These are phyloP conservation scores for Drosophila kuntzei DNA, from an alignment of 2,888 invertebrate species.

Conservation along the genomic window DNA sequence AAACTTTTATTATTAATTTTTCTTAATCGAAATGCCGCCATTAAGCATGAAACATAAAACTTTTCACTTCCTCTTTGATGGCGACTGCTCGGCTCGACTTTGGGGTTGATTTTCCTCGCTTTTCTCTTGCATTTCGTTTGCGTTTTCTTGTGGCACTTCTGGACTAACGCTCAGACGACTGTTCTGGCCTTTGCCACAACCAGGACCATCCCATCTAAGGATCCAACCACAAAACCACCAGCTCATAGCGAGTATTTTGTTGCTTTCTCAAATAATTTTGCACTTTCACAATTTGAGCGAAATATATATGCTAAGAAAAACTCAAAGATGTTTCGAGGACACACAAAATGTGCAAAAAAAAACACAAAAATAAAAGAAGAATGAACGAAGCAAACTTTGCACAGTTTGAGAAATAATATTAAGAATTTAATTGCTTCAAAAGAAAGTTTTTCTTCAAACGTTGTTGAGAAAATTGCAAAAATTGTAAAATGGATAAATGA, in stretches of 20 bases:
- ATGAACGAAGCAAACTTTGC: conserved; percentile 42
- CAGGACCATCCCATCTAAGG: background rate
- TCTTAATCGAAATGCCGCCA: conserved; percentile 80
- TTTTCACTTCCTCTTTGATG: conserved; percentile 51
- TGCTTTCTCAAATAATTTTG: conserved; percentile 51
- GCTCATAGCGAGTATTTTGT: conserved; percentile 7
- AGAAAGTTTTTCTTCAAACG: conserved; percentile 31
- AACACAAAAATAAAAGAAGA: too few species aligned
- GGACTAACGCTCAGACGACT: conserved; percentile 35
- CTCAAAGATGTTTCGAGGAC: conserved; percentile 23
- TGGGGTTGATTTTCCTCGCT: conserved; percentile 9
- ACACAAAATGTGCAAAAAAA: conserved; percentile 16
- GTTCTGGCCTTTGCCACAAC: conserved; percentile 9
- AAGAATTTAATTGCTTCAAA: conserved; percentile 60
- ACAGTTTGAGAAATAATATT: conserved; percentile 45
- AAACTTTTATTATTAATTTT: conserved; percentile 79
- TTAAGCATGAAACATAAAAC: conserved; percentile 71
- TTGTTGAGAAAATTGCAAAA: conserved; percentile 24
- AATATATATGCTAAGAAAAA: conserved; percentile 50
- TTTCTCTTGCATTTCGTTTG: conserved; percentile 22
- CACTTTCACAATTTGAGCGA: conserved; percentile 41
- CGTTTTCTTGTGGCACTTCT: conserved; percentile 39
- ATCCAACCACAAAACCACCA: conserved; percentile 11
- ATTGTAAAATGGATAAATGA: conserved; percentile 29
- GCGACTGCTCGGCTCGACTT: conserved; percentile 20